Base-by-base conservation (phyloP, 2,113 vertebrate species). In the Erinaceus europaeus region DNA sequence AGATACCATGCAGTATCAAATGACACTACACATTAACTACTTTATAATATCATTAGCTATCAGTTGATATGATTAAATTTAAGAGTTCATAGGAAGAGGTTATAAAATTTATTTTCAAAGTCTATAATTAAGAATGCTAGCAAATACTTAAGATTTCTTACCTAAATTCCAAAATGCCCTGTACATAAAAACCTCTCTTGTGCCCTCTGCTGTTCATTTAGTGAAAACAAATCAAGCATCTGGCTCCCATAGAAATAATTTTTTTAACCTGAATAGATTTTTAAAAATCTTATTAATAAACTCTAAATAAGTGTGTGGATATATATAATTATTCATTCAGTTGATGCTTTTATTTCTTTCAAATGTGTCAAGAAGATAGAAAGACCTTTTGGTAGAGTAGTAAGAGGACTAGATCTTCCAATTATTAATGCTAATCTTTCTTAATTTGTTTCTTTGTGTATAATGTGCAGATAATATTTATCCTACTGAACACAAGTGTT, bases 171-270 rank as follows among this genome's bases (percentile, higher is more conserved):
- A 76, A 59, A 59, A 1, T 83, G 36, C 9, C 40, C n/a, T 80
- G 84, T 65, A 72, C 78, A 13, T 64, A 71, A 52, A 91, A 87
- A 90, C 88, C 69, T 86, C 89, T 88, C 77, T 82, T n/a, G 11
- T 89, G 94, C 91, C 94, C 92, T 90, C 94, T 95, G 89, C 89
- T 94, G 92, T 81, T 53, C 69, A 74, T 40, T 64, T 92, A 72
- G 38, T 92, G 55, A 91, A 23, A 7, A 55, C 27, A 55, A 20
- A 55, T 55, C 53, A n/a, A n/a, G n/a, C n/a, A n/a, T n/a, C n/a
- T n/a, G n/a, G n/a, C n/a, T n/a, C n/a, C n/a, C n/a, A n/a, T n/a
- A n/a, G n/a, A n/a, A n/a, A n/a, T n/a, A n/a, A n/a, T n/a, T n/a
- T n/a, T n/a, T n/a, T n/a, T n/a, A n/a, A n/a, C n/a, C n/a, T n/a